Evolutionary conservation across 2,113 vertebrate species (phyloP).

Genomic region (Noturus placidus): DNA sequence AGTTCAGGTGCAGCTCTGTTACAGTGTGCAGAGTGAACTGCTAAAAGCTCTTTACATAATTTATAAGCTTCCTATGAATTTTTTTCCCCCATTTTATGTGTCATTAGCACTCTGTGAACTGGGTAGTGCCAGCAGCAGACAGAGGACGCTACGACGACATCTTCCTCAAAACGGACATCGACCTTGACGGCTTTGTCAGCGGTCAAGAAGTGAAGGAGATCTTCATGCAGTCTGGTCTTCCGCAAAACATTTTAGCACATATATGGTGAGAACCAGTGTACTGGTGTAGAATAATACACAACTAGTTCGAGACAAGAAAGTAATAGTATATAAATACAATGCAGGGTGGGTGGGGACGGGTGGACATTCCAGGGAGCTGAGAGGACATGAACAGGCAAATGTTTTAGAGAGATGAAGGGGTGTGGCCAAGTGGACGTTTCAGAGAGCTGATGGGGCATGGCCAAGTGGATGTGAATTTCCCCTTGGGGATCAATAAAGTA

Average conservation of each 20-base stretch:
- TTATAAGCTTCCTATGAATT: neutral
- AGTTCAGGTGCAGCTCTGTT: constrained; percentile 12
- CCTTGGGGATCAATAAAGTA: no score
- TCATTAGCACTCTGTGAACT: constrained; percentile 78
- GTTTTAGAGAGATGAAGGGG: neutral
- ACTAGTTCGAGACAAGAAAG: neutral
- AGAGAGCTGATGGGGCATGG: neutral
- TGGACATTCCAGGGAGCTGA: neutral
- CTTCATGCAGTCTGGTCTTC: constrained; percentile 95
- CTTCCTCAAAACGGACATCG: constrained; percentile 91
- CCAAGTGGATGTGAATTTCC: no score
- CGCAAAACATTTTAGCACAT: constrained; percentile 89
- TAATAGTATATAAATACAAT: neutral
- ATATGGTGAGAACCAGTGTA: constrained; percentile 81
- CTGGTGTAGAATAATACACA: neutral
- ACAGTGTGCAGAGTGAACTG: neutral
- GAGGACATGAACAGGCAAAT: neutral
- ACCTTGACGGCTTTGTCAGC: constrained; percentile 93
- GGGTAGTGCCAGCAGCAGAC: constrained; percentile 89
- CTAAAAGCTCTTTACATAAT: constrained; percentile 14
- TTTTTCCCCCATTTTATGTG: no score
- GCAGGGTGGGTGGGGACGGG: no score
- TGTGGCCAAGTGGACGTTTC: neutral
- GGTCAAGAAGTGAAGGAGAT: constrained; percentile 96
- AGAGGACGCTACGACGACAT: constrained; percentile 91